Percentiles rank a stretch among this genome's conserved stretches.
phyloP scores from a whole-genome alignment of 1,140 invertebrate genomes.

The Drosophila auraria region DNA sequence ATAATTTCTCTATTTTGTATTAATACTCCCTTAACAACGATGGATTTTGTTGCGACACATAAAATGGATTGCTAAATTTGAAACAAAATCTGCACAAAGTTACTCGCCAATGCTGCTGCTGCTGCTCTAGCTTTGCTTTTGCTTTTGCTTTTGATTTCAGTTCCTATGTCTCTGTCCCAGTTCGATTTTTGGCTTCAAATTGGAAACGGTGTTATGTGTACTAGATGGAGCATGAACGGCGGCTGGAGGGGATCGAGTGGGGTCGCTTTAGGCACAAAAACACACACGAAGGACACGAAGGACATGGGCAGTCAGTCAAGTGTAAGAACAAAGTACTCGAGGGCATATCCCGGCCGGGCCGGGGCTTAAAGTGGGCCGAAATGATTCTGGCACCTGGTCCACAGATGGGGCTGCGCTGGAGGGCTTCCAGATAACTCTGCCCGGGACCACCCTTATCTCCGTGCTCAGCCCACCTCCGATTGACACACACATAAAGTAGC shows the following conservation, averaged over 20 bases:
- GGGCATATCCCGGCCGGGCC: slow-evolving; percentile 32
- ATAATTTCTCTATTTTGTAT: slow-evolving; percentile 22
- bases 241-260: not conserved
- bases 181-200: slow-evolving; percentile 73
- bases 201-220: slow-evolving; percentile 76
- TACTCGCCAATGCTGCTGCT: slow-evolving; percentile 11
- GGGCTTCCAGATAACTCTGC: not conserved
- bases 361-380: slow-evolving; percentile 32
- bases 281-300: slow-evolving; percentile 27
- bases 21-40: slow-evolving; percentile 20
- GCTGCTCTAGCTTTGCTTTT: not conserved
- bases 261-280: slow-evolving; percentile 27
- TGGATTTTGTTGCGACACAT: slow-evolving; percentile 36
- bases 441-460: not conserved
- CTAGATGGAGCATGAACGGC: slow-evolving; percentile 53
- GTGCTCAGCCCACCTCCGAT: slow-evolving; percentile 15
- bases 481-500: slow-evolving; percentile 73
- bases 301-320: slow-evolving; percentile 64
- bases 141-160: slow-evolving; percentile 65
- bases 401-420: slow-evolving; percentile 7
- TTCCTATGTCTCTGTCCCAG: slow-evolving; percentile 61
- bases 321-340: slow-evolving; percentile 74
- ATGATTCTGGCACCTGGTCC: slow-evolving; percentile 40
- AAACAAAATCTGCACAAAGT: slow-evolving; percentile 40
- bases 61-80: slow-evolving; percentile 41